A percentile compares a stretch with the other conserved stretches of the same genome.
These are phyloP conservation scores for Bombus vancouverensis DNA, from an alignment of 1,140 invertebrate genomes.

Conservation along the genomic window DNA sequence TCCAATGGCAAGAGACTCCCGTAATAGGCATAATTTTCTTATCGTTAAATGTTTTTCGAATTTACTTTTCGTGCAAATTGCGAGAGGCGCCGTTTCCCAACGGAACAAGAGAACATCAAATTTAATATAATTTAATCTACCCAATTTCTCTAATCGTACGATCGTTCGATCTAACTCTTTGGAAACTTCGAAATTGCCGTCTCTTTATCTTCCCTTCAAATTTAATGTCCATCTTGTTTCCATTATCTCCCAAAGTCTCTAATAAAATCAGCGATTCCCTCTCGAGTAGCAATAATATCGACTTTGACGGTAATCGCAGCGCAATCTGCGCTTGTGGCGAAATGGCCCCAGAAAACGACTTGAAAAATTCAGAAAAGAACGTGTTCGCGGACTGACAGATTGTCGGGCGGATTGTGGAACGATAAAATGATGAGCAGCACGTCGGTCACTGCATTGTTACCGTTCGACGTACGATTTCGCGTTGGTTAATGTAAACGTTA, in stretches of 20 bases:
- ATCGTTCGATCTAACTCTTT: no score
- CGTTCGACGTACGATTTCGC: constrained; percentile 34
- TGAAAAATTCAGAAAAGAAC: neutral
- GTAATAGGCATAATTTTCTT: neutral
- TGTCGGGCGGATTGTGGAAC: neutral
- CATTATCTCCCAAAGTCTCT: no score
- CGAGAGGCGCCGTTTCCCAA: neutral
- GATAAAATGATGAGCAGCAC: constrained; percentile 24
- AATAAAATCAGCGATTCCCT: neutral
- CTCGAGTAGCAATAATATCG: neutral
- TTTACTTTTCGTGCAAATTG: neutral
- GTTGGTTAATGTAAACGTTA: constrained; percentile 44
- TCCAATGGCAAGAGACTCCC: neutral
- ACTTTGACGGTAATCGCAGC: neutral
- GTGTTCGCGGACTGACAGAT: neutral
- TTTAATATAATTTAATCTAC: neutral
- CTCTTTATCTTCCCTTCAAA: no score
- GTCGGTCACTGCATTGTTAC: constrained; percentile 11
- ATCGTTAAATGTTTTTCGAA: neutral
- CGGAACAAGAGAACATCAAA: no score
- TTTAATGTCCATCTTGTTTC: no score
- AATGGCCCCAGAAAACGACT: neutral
- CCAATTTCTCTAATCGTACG: neutral
- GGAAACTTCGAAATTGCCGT: neutral
- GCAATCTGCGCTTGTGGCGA: neutral